Base-by-base conservation (phyloP, 2,113 vertebrate genomes). In the Lathamus discolor region DNA sequence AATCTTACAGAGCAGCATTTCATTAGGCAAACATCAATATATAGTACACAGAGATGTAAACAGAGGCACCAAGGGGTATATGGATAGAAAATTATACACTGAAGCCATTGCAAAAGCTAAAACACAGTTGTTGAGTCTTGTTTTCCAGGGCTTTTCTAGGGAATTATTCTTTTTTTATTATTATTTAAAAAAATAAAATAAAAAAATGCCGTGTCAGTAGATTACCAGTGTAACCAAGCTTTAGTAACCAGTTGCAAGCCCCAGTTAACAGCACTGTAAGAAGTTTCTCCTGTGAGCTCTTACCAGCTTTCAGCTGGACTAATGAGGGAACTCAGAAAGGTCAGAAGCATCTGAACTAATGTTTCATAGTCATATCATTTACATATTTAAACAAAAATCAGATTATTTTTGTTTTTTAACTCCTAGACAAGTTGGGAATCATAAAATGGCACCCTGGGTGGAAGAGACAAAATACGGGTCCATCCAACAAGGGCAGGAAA, bases 1-100 rank as follows among this genome's bases (percentile, higher is more conserved):
- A 93, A 88, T 95, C 83, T 90, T 92, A 62, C 54, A 2, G 73
- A 88, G 74, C 52, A 76, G 80, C 86, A 62, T 95, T 96, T 95
- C 94, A 93, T 95, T 91, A 96, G 48, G 57, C 93, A 91, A 91
- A 84, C 86, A 52, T 88, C 86, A 84, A 61, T 75, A 43, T 27
- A 51, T 4, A 10, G 61, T 29, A 9, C 43, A 14, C 68, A 39
- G 68, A 59, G 63, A 93, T 35, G 72, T 62, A 88, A 88, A 83
- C 63, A 74, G 63, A 80, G 44, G 41, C 67, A 39, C 33, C 17
- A 5, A 43, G 46, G 46, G 49, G 67, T 39, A 3, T 25, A 11
- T 7, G 20, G 17, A 39, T 13, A 93, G 43, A 33, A 72, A 69
- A 43, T 37, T 16, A 8, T 55, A 48, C 13, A 17, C 41, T 4